phyloP scores from a whole-genome alignment of 2,888 invertebrate genomes.

The Sphaerophoria taeniata region DNA sequence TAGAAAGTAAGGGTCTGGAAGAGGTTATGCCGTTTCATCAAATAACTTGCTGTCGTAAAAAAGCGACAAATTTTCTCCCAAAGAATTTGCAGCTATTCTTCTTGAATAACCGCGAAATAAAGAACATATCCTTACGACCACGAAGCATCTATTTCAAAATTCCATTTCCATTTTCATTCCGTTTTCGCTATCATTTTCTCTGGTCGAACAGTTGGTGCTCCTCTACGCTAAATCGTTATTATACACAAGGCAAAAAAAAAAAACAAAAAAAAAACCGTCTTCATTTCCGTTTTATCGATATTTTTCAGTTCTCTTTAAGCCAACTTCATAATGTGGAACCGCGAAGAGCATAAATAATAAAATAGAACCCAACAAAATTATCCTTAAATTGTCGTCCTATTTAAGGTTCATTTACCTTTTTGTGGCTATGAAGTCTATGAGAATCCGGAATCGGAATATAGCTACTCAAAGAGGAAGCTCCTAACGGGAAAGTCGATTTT shows the following conservation, averaged over 20 bases:
- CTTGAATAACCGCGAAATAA: too few species aligned
- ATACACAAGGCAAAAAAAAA: not conserved
- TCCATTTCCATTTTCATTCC: not conserved
- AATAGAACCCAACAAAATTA: slow-evolving; percentile 3
- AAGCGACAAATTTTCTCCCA: too few species aligned
- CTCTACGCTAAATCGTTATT: slow-evolving; percentile 40
- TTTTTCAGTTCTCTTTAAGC: slow-evolving; percentile 7
- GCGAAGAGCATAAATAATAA: slow-evolving; percentile 36
- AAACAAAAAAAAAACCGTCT: slow-evolving; percentile 13
- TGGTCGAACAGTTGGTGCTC: slow-evolving; percentile 23
- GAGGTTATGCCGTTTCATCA: too few species aligned
- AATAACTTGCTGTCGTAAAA: too few species aligned
- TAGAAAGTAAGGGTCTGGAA: too few species aligned
- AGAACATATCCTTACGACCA: slow-evolving; percentile 4
- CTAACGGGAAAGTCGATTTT: slow-evolving; percentile 9
- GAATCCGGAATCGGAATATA: too few species aligned
- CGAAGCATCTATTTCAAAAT: not conserved
- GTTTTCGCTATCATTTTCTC: slow-evolving; percentile 2
- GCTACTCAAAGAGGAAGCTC: not conserved
- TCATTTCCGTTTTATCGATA: slow-evolving; percentile 65
- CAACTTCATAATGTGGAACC: slow-evolving; percentile 17
- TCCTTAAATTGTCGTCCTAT: slow-evolving; percentile 43
- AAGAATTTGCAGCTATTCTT: too few species aligned
- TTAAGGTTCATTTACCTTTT: slow-evolving; percentile 67
- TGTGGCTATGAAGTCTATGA: not conserved